Conservation (phyloP, 2,888 invertebrate genomes). For the Nomada fabriciana region DNA sequence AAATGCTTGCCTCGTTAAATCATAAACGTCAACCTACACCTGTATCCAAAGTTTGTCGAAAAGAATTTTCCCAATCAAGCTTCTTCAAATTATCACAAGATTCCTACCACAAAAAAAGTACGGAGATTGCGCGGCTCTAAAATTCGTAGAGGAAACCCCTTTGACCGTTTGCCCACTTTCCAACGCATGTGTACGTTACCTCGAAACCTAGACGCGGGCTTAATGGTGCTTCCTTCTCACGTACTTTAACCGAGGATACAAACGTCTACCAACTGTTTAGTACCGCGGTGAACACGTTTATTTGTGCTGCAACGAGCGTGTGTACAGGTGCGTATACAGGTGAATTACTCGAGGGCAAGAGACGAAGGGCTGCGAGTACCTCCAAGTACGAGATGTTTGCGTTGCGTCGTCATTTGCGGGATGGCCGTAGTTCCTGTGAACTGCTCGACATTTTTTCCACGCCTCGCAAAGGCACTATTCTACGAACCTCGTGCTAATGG, state of each 20-base stretch:
- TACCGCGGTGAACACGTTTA: slow-evolving; percentile 60
- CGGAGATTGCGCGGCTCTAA: not conserved
- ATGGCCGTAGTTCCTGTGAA: slow-evolving; percentile 38
- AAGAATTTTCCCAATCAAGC: not conserved
- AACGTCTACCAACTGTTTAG: slow-evolving; percentile 65
- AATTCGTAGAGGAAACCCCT: slow-evolving; percentile 5
- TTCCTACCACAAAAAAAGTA: not conserved
- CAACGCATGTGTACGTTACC: slow-evolving; percentile 50
- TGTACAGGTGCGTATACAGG: slow-evolving; percentile 57
- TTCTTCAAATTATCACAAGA: not conserved
- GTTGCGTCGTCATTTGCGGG: slow-evolving; percentile 45
- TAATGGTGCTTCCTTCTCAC: slow-evolving; percentile 62
- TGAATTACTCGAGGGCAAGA: slow-evolving; percentile 50
- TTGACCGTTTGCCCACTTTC: slow-evolving; percentile 32
- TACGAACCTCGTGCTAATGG: slow-evolving; percentile 42
- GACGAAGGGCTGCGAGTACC: slow-evolving; percentile 30
- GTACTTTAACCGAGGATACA: slow-evolving; percentile 56
- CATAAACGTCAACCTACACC: no score
- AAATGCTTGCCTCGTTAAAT: no score
- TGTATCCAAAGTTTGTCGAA: no score
- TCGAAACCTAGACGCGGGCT: slow-evolving; percentile 58
- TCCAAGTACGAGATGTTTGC: slow-evolving; percentile 46
- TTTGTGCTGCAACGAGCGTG: slow-evolving; percentile 56
- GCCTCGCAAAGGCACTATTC: not conserved
- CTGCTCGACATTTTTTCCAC: slow-evolving; percentile 55